Percentiles rank a stretch among this genome's conserved stretches.
Conservation (phyloP, 2,797 vertebrate species). For the Propithecus perrieri region DNA sequence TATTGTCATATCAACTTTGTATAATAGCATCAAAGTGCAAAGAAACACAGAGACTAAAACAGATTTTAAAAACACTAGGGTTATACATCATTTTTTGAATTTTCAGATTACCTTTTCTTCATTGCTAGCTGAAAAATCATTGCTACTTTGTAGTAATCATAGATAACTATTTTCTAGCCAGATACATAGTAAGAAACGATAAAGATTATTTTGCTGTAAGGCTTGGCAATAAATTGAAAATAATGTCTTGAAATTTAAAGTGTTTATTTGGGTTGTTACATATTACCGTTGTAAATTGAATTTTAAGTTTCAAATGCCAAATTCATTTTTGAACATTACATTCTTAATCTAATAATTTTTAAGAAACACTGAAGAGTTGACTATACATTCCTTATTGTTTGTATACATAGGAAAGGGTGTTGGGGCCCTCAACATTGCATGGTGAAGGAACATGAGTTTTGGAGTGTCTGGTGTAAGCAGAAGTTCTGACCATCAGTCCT, state of each 20-base stretch:
- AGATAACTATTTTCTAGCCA: neutral
- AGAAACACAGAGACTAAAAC: neutral
- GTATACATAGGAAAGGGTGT: neutral
- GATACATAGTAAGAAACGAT: neutral
- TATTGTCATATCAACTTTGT: neutral
- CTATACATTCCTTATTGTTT: neutral
- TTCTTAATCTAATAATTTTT: neutral
- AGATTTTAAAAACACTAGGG: neutral
- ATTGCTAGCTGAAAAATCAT: neutral
- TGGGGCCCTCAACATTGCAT: accelerated
- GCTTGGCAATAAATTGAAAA: neutral
- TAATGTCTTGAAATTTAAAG: constrained; percentile 46
- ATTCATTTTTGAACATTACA: neutral
- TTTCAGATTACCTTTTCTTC: neutral
- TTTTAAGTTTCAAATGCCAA: constrained; percentile 35
- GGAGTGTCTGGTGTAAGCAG: accelerated
- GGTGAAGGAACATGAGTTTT: neutral
- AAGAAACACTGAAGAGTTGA: neutral
- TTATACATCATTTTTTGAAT: neutral
- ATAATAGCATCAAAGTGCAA: neutral
- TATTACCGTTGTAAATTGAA: neutral
- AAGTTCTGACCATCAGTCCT: accelerated
- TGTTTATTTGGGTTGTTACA: constrained; percentile 27
- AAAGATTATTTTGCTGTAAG: constrained; percentile 4
- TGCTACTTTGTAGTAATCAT: neutral